phyloP scores from a whole-genome alignment of 2,797 vertebrate genomes.

The Oreochromis grahami region DNA sequence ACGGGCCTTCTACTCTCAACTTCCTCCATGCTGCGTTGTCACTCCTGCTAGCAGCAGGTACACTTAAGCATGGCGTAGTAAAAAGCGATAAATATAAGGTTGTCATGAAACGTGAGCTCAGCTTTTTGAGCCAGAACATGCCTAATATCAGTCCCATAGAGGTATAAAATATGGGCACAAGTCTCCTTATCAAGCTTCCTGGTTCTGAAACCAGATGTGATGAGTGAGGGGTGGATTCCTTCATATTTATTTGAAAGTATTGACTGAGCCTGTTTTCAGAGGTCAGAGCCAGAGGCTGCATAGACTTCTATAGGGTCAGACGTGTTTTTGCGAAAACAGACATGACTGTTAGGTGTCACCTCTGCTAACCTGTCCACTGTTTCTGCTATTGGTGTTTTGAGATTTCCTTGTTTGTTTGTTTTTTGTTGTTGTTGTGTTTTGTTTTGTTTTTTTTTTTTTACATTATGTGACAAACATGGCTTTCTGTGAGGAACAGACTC shows the following conservation, averaged over 20 bases:
- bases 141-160: neutral
- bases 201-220: neutral
- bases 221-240: neutral
- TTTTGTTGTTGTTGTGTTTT: no score
- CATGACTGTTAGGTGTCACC: neutral
- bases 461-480: neutral
- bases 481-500: neutral
- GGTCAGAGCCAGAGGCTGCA: neutral
- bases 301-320: neutral
- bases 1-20: neutral
- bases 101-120: neutral
- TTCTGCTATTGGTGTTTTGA: neutral
- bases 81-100: neutral
- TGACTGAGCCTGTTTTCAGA: neutral
- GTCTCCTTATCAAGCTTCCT: neutral
- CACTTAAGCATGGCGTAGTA: neutral
- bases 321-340: neutral
- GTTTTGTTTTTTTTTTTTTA: neutral
- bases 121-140: neutral
- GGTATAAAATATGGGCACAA: neutral
- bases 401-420: neutral
- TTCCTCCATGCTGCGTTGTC: fast-evolving
- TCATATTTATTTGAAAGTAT: neutral
- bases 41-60: neutral
- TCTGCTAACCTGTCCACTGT: neutral